These are phyloP conservation scores for Hypocryptadius cinnamomeus DNA, from an alignment of 2,113 vertebrate genomes.

Conservation along the genomic window DNA sequence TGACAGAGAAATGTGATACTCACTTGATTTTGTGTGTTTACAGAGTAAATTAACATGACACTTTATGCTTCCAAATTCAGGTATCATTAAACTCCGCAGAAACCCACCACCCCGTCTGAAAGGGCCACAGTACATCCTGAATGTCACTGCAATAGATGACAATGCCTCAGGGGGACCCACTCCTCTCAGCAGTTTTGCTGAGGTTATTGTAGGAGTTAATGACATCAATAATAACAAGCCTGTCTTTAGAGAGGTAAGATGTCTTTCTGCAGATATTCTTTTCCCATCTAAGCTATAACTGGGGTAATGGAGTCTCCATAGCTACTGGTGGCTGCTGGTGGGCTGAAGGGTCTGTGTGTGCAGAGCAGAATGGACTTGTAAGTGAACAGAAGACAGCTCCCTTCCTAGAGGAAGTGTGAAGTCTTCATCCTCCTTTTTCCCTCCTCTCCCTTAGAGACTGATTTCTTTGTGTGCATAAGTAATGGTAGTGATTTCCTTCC, in stretches of 20 bases:
- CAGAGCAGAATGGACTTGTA: background rate
- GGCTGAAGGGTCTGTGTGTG: background rate
- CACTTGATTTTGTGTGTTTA: background rate
- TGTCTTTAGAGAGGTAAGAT: constrained; percentile 77
- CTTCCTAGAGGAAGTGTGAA: background rate
- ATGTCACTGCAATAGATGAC: constrained; percentile 85
- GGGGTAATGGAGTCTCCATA: background rate
- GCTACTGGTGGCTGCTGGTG: background rate
- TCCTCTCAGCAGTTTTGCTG: constrained; percentile 80
- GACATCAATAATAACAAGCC: constrained; percentile 90
- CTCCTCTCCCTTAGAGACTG: background rate
- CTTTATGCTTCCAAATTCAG: constrained; percentile 49
- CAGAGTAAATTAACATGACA: background rate
- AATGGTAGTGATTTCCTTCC: background rate
- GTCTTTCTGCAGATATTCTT: background rate
- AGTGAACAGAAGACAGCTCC: background rate
- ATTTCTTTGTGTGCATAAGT: background rate
- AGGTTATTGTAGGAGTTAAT: constrained; percentile 84
- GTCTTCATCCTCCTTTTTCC: background rate
- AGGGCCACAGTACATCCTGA: constrained; percentile 78
- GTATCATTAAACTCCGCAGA: constrained; percentile 81
- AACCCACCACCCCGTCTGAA: constrained; percentile 74
- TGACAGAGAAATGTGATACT: background rate
- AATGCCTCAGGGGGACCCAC: constrained; percentile 78
- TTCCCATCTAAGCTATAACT: background rate